A percentile compares a stretch with the other conserved stretches of the same genome.
These are phyloP conservation scores for Hylaeus volcanicus DNA, from an alignment of 1,140 invertebrate species.

Conservation along the genomic window DNA sequence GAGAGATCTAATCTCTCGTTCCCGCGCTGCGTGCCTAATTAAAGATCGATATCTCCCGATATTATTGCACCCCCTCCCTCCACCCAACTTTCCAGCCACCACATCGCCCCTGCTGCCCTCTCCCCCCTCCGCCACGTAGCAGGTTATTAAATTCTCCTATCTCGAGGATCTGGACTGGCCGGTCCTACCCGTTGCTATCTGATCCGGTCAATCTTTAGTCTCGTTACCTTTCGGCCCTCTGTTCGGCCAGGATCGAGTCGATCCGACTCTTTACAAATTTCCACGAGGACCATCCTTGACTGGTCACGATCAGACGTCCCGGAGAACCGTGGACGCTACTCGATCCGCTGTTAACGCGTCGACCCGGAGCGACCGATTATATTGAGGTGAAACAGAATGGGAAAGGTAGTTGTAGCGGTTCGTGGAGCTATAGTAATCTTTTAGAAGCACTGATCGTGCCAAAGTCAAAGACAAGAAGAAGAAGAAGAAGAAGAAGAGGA, in stretches of 20 bases:
- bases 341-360: too few species aligned
- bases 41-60: slow-evolving; percentile 81
- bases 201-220: slow-evolving; percentile 76
- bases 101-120: slow-evolving; percentile 34
- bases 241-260: slow-evolving; percentile 37
- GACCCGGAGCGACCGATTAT: too few species aligned
- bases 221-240: slow-evolving; percentile 71
- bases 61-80: slow-evolving; percentile 77
- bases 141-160: slow-evolving; percentile 81
- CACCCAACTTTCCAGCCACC: slow-evolving; percentile 57
- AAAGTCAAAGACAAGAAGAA: too few species aligned
- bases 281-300: slow-evolving; percentile 31
- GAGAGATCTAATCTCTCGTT: slow-evolving; percentile 78
- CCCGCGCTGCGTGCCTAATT: slow-evolving; percentile 81
- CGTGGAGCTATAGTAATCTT: too few species aligned
- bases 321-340: too few species aligned
- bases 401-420: too few species aligned
- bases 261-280: slow-evolving; percentile 62
- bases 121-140: slow-evolving; percentile 60
- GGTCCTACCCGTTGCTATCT: slow-evolving; percentile 75
- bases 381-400: too few species aligned
- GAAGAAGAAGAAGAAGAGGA: too few species aligned
- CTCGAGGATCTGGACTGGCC: slow-evolving; percentile 76
- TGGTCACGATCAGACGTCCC: not conserved
- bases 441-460: too few species aligned